Base-by-base conservation (phyloP, 2,888 invertebrate genomes). In the Stratiomys singularior region DNA sequence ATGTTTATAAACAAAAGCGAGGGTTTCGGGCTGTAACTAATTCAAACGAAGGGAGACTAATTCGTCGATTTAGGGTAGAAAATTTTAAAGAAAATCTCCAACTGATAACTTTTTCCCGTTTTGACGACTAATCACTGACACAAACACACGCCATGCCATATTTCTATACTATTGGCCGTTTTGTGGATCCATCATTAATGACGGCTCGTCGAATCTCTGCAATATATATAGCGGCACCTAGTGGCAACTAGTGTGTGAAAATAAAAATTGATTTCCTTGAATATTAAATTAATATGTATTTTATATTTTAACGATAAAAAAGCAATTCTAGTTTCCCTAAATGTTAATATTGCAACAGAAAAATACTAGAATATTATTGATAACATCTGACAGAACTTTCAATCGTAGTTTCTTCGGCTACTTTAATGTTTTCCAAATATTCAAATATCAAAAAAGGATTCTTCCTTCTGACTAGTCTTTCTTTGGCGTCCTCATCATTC, bases 81-180 rank as follows among this genome's bases (percentile, higher is more conserved):
- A 76, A 76, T 28, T 23, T 63, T 18, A 23, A 74, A 74, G 25
- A 28, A 74, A 76, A 63, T 60, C 44, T 15, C 46, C 27, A 21
- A 37, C 21, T 44, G 76, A 44, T 28, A 76, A 63, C 76, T 76
- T 76, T 74, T 76, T 5, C 44, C 56, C 63, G 44, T 60, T 76
- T 56, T 28, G 72, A 56, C 56, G 72, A 27, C 71, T 52, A 15
- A 46, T 67, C 46, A 67, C 67, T 18, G n/a, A 67, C 46, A 67
- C 67, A 67, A 37, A 15, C 37, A 66, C 64, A 60, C 25, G 60
- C 21, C 18, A 64, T 64, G 64, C 64, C 64, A 64, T 28, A 64
- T 64, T 25, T 25, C 60, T 60, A 37, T 37, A 37, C 60, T 60
- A 37, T 37, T 5, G 60, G 23, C 60, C 60, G 60, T 60, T 60